These are phyloP conservation scores for Leptobrachium ailaonicum DNA, from an alignment of 2,113 vertebrate genomes.

Conservation along the genomic window DNA sequence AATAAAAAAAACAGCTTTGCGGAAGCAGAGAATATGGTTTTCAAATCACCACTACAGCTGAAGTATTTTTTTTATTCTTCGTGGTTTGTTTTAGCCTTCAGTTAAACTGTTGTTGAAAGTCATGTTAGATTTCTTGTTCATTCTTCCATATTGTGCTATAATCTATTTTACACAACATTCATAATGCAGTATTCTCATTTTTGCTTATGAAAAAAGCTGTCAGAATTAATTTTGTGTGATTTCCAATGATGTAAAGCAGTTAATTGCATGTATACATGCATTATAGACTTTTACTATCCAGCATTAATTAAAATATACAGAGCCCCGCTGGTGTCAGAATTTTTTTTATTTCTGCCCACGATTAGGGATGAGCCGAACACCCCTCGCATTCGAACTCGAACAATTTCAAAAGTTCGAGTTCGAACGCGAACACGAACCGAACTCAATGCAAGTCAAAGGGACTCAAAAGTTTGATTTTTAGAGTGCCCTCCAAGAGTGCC, in stretches of 20 bases:
- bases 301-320: too few relatives aligned
- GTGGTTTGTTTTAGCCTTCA: conserved; percentile 6
- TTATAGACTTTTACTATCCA: conserved; percentile 19
- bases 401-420: too few relatives aligned
- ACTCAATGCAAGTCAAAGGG: too few relatives aligned
- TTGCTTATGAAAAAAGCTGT: conserved; percentile 6
- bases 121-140: conserved; percentile 11
- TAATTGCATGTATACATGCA: conserved; percentile 23
- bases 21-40: conserved; percentile 5
- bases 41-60: conserved; percentile 5
- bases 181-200: background rate
- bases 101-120: conserved; percentile 15
- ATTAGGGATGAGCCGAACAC: too few relatives aligned
- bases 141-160: background rate
- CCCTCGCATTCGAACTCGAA: too few relatives aligned
- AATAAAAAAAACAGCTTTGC: conserved; percentile 8
- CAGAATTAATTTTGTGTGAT: conserved; percentile 17
- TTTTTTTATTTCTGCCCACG: too few relatives aligned
- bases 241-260: conserved; percentile 32
- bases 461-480: too few relatives aligned
- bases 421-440: too few relatives aligned
- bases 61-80: background rate
- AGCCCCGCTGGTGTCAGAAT: too few relatives aligned
- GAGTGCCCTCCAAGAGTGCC: too few relatives aligned
- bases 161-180: conserved; percentile 18